phyloP scores from a whole-genome alignment of 2,888 invertebrate species.

The Corbicula japonica region DNA sequence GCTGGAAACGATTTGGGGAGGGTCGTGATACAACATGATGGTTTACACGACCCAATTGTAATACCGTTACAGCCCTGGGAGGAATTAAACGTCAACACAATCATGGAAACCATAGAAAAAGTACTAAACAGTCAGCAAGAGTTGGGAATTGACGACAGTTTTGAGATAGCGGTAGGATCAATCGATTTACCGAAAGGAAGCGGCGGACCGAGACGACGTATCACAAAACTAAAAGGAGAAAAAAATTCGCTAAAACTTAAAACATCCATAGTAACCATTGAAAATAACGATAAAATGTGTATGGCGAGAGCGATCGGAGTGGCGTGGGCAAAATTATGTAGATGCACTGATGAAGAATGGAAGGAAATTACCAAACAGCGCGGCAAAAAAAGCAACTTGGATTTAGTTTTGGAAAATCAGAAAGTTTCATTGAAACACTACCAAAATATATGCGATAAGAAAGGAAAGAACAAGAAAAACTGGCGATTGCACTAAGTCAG shows the following conservation, averaged over 20 bases:
- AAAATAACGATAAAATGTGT: slow-evolving; percentile 38
- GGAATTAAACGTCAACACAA: too few relatives aligned
- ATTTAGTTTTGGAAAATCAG: slow-evolving; percentile 28
- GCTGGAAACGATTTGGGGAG: too few relatives aligned
- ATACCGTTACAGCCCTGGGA: too few relatives aligned
- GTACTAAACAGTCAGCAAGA: slow-evolving; percentile 58
- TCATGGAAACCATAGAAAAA: too few relatives aligned
- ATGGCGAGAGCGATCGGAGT: slow-evolving; percentile 42
- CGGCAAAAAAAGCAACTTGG: slow-evolving; percentile 34
- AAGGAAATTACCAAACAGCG: slow-evolving; percentile 33
- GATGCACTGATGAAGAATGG: slow-evolving; percentile 40
- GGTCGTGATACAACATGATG: too few relatives aligned
- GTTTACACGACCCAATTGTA: slow-evolving; percentile 53
- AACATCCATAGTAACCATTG: slow-evolving; percentile 41
- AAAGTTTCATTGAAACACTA: slow-evolving; percentile 30
- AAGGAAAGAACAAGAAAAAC: too few relatives aligned
- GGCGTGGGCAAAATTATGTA: slow-evolving; percentile 40
- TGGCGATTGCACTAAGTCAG: slow-evolving; percentile 18
- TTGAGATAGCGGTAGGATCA: slow-evolving; percentile 40
- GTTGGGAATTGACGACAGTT: slow-evolving; percentile 40
- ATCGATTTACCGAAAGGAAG: slow-evolving; percentile 51
- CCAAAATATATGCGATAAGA: slow-evolving; percentile 9
- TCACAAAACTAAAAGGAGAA: slow-evolving; percentile 30
- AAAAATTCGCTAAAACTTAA: slow-evolving; percentile 34
- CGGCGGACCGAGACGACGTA: slow-evolving; percentile 27